Percentiles rank a stretch among this genome's conserved stretches.
These are phyloP conservation scores for Pseudomugil gertrudae DNA, from an alignment of 2,797 vertebrate species.

Conservation along the genomic window DNA sequence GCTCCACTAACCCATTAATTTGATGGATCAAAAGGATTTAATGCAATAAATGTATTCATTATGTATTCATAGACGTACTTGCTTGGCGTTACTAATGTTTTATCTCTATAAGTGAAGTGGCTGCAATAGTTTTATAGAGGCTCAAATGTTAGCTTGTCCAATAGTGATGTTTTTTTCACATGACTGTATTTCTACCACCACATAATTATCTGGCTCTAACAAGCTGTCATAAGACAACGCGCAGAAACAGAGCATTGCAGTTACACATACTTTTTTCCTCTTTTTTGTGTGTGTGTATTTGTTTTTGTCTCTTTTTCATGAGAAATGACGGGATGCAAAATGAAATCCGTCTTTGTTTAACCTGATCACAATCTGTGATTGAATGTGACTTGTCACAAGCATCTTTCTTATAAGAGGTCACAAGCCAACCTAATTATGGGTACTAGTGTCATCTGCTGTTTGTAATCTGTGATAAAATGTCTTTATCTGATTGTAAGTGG, in stretches of 20 bases:
- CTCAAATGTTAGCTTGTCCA: not conserved
- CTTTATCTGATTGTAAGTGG: not conserved
- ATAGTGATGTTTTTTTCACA: not conserved
- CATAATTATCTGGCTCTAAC: slow-evolving; percentile 15
- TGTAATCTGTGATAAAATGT: not conserved
- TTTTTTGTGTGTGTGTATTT: not conserved
- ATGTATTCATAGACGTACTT: not conserved
- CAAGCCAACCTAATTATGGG: not conserved
- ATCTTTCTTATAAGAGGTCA: not conserved
- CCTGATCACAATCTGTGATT: not conserved
- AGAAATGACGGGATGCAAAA: not conserved
- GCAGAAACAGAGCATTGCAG: not conserved
- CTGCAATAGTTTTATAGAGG: not conserved
- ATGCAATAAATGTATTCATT: not conserved
- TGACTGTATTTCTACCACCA: slow-evolving; percentile 5
- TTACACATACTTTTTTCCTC: not conserved
- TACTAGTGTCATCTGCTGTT: not conserved
- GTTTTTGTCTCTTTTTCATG: not conserved
- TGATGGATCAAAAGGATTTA: not conserved
- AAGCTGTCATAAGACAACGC: not conserved
- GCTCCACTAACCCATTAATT: not conserved
- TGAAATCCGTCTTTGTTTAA: not conserved
- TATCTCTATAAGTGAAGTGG: not conserved
- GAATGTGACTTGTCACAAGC: not conserved
- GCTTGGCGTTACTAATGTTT: not conserved